Conservation (phyloP, 2,797 vertebrate genomes). For the Bradypus variegatus region DNA sequence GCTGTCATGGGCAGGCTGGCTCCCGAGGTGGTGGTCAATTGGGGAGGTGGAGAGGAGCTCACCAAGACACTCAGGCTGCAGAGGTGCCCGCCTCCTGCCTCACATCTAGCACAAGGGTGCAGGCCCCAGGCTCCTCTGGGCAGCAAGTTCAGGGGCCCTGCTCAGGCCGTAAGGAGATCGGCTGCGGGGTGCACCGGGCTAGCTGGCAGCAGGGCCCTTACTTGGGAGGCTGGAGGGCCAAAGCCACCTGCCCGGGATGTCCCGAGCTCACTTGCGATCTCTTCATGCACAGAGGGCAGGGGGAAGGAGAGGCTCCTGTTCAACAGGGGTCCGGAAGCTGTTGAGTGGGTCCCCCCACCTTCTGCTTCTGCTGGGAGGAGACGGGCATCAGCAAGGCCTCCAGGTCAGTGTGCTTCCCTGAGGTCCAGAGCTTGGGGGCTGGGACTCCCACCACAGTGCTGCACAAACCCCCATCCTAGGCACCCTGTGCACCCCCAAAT, state of each 20-base stretch:
- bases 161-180: not conserved
- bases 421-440: no score
- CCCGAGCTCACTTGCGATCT: not conserved
- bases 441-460: no score
- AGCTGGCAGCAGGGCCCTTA: not conserved
- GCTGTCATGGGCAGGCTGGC: no score
- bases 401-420: no score
- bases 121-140: not conserved
- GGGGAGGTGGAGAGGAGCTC: not conserved
- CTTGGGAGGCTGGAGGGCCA: not conserved
- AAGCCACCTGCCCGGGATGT: not conserved
- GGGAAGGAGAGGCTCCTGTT: conserved; percentile 50
- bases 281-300: not conserved
- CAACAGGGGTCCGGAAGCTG: not conserved
- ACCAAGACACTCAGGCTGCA: not conserved
- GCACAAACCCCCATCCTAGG: not conserved
- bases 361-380: not conserved
- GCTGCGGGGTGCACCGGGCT: not conserved
- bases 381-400: no score
- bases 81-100: no score
- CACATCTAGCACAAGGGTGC: no score
- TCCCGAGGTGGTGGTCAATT: no score
- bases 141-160: not conserved
- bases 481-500: not conserved
- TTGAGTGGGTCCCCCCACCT: not conserved